A percentile compares a stretch with the other conserved stretches of the same genome.
Conservation (phyloP, 1,140 invertebrate genomes). For the Elysia chlorotica region DNA sequence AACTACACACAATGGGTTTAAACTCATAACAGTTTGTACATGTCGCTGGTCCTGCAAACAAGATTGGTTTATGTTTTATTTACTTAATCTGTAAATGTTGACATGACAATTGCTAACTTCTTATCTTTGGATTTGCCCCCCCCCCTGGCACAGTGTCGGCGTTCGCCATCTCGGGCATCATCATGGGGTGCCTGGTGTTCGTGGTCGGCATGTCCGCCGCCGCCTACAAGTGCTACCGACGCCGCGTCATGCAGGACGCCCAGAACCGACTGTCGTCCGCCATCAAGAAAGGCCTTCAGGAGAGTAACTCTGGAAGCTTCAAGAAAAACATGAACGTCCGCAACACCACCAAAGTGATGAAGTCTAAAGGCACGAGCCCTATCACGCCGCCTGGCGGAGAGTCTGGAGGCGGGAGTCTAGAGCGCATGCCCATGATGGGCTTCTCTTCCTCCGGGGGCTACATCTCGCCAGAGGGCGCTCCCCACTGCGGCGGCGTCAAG, state of each 20-base stretch:
- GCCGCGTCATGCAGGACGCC: conserved; percentile 45
- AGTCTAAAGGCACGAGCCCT: conserved; percentile 52
- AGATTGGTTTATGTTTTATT: background rate
- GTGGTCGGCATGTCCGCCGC: conserved; percentile 40
- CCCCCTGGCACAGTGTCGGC: conserved; percentile 50
- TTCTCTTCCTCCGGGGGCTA: conserved; percentile 32
- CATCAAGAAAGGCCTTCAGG: conserved; percentile 58
- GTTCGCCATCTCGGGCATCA: conserved; percentile 42
- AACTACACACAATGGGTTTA: too few species aligned
- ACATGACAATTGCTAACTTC: background rate
- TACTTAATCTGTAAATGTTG: background rate
- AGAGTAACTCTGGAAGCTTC: conserved; percentile 42
- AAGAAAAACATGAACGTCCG: conserved; percentile 39
- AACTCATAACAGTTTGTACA: background rate
- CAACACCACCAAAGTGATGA: conserved; percentile 40
- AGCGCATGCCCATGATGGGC: conserved; percentile 36
- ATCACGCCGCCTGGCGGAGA: conserved; percentile 42
- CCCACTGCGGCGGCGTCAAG: conserved; percentile 35
- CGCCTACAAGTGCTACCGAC: conserved; percentile 54
- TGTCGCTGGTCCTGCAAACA: background rate
- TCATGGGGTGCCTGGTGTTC: conserved; percentile 42
- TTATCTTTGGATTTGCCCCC: too few species aligned
- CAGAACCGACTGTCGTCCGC: conserved; percentile 57
- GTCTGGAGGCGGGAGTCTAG: conserved; percentile 28
- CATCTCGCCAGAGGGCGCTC: conserved; percentile 28